Evolutionary conservation across 2,797 vertebrate genomes (phyloP), one percentile per base, ranked within the genome.

Genomic region (Bucorvus abyssinicus): DNA sequence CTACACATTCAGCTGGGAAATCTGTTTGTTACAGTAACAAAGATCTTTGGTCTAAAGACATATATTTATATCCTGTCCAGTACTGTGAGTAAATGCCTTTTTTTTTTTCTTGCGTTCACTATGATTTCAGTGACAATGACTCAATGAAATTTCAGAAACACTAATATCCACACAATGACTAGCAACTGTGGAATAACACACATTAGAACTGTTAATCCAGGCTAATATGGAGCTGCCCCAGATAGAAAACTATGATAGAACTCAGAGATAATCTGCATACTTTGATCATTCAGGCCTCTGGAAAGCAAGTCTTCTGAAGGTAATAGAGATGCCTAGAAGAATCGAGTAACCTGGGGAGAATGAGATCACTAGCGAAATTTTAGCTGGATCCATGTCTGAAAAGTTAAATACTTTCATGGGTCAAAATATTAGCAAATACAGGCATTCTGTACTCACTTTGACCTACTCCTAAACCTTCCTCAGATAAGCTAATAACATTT

Each of bases 151-250:
- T 91, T 30, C 79, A 94, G 69, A 87, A 94, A 93, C 57, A 94
- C 57, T 88, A 94, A 94, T 88, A 95, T 36, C 83, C 61, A 78
- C 85, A 64, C 91, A 90, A 95, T 78, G 1, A 88, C 93, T 57
- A 71, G 40, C 49, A 92, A 38, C 59, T 88, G 57, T 47, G 32
- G 69, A 93, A 95, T 85, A 93, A 91, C 77, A 84, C 50, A 59
- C 73, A 93, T 94, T 80, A 69, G 83, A 96, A 40, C 84, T 94
- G 83, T 80, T 94, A 94, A 88, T 95, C 83, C 94, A 91, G 82
- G 36, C 57, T 93, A 86, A 95, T 36, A 34, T 15, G 22, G 65
- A 93, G 67, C 63, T 93, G 83, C 40, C 65, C 87, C 47, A 57
- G 76, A 91, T 11, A 53, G 65, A 86, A 93, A 91, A 88, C 83